phyloP scores from a whole-genome alignment of 2,888 invertebrate species.

The Drosophila cognata region DNA sequence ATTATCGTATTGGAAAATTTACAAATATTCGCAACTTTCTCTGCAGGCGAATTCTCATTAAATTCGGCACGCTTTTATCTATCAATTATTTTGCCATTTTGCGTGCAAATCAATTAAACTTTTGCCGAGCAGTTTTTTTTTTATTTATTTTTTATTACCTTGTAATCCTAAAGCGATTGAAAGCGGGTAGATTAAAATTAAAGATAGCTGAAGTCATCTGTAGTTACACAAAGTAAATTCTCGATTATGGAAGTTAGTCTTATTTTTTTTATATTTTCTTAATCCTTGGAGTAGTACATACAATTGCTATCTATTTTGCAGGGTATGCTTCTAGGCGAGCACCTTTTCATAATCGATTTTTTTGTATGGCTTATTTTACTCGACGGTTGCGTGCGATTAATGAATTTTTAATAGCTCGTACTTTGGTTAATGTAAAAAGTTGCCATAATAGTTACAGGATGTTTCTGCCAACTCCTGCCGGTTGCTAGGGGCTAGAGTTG shows the following conservation, averaged over 20 bases:
- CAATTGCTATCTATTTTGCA: not conserved
- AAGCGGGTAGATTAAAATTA: not conserved
- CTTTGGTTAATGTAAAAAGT: constrained; percentile 78
- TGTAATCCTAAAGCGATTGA: not conserved
- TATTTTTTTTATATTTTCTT: not conserved
- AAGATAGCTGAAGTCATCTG: not conserved
- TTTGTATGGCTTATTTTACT: constrained; percentile 51
- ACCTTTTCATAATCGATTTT: not conserved
- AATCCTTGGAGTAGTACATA: no score
- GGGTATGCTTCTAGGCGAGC: not conserved
- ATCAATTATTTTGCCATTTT: constrained; percentile 77
- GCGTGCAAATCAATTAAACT: constrained; percentile 73
- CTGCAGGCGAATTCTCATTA: constrained; percentile 54
- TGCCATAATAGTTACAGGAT: constrained; percentile 54
- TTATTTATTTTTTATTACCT: constrained; percentile 9
- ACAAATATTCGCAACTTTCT: constrained; percentile 53
- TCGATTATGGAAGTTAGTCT: not conserved
- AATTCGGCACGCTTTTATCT: constrained; percentile 53
- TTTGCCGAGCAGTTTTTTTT: constrained; percentile 44
- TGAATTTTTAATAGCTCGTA: constrained; percentile 77
- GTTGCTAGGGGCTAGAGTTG: not conserved
- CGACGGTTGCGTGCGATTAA: constrained; percentile 72
- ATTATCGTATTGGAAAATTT: constrained; percentile 46
- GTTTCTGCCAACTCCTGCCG: constrained; percentile 1
- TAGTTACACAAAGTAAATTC: not conserved